phyloP scores from a whole-genome alignment of 1,140 invertebrate species.

The Nilaparvata lugens region DNA sequence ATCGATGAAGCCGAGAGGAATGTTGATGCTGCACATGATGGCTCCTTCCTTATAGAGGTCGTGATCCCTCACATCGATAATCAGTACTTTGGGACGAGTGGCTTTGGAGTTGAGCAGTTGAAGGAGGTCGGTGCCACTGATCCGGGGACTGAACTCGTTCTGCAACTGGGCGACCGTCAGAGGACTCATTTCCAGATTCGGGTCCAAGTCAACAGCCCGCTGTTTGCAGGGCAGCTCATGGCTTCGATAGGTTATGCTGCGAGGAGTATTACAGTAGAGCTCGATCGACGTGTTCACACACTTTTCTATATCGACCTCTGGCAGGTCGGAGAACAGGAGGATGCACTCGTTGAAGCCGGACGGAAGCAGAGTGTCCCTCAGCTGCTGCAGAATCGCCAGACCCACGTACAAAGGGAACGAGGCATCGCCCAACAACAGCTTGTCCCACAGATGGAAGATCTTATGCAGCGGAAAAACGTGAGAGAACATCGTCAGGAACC shows the following conservation, averaged over 20 bases:
- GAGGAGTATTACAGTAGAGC: constrained; percentile 78
- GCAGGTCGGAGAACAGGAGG: constrained; percentile 91
- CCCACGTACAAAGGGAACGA: constrained; percentile 94
- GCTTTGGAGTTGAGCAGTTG: constrained; percentile 51
- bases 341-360: constrained; percentile 98
- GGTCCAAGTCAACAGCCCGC: neutral
- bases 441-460: constrained; percentile 97
- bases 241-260: constrained; percentile 75
- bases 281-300: constrained; percentile 83
- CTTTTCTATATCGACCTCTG: constrained; percentile 92
- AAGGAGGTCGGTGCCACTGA: constrained; percentile 76
- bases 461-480: constrained; percentile 97
- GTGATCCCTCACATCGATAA: constrained; percentile 64
- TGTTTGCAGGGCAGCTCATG: constrained; percentile 43
- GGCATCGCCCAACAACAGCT: constrained; percentile 83
- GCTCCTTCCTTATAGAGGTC: constrained; percentile 65
- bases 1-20: constrained; percentile 67
- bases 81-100: constrained; percentile 51
- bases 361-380: constrained; percentile 70
- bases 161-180: constrained; percentile 57
- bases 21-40: constrained; percentile 72
- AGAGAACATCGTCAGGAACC: constrained; percentile 98
- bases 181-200: constrained; percentile 55
- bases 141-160: constrained; percentile 64
- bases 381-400: constrained; percentile 82